Evolutionary conservation across 2,113 vertebrate genomes (phyloP), one percentile per base, ranked within the genome.

Genomic region (Platycercus adscitus): DNA sequence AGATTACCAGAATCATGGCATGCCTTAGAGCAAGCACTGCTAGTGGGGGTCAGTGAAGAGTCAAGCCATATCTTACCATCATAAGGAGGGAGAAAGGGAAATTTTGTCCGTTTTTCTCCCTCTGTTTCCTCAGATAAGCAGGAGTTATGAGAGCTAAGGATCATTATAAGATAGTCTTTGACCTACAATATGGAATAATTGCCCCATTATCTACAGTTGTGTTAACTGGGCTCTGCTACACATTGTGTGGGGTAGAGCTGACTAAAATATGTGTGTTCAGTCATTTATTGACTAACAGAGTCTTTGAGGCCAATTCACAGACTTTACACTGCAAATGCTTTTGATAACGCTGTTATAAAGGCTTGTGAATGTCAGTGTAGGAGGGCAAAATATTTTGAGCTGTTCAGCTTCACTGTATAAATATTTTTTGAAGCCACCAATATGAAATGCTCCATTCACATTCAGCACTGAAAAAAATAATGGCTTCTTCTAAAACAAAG

Each of bases 321-420:
- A 83, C 0, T 6, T 94, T 94, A 55, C 41, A 73, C 46, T 71
- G 76, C 55, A 94, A 95, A 93, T 75, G 65, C 65, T 89, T 92
- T 91, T 79, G 86, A 92, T 93, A 96, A 91, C 1, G 1, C 60
- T 83, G 33, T 44, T 93, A 41, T 37, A 95, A 93, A 93, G 68
- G 63, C 82, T 90, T 90, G 55, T 90, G 88, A 95, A 96, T 95
- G 72, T 85, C 90, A 89, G 72, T 71, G 93, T 95, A 89, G 93
- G 92, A 96, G 86, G 93, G 88, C 86, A 95, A 97, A 97, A 96
- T 96, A 96, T 96, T 96, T 95, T 92, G 90, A 94, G 80, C 83
- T 91, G 82, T 58, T 92, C 61, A 79, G 75, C 77, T 89, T 88
- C 6, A 11, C 60, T 97, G 94, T 93, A 89, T 91, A 97, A 94